These are phyloP conservation scores for Agrypnia vestita DNA, from an alignment of 1,140 invertebrate genomes.

Conservation along the genomic window DNA sequence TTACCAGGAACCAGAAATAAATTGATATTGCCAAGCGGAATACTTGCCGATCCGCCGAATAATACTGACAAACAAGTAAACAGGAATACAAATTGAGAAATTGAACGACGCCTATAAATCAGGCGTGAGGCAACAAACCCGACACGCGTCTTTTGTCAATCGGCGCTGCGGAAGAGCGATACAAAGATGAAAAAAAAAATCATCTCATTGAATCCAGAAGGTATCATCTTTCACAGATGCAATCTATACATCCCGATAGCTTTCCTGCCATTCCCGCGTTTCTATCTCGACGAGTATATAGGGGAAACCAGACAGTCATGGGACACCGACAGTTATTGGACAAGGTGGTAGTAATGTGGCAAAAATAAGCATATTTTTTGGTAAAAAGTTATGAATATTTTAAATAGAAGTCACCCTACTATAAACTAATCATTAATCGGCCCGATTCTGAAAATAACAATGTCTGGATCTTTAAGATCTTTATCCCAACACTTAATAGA, in stretches of 20 bases:
- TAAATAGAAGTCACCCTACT: too few relatives aligned
- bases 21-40: too few relatives aligned
- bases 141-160: constrained; percentile 22
- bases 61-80: constrained; percentile 4
- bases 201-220: constrained; percentile 26
- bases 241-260: constrained; percentile 3
- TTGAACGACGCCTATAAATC: constrained; percentile 6
- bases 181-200: background rate
- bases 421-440: too few relatives aligned
- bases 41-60: background rate
- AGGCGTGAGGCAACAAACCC: constrained; percentile 10
- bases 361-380: too few relatives aligned
- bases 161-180: background rate
- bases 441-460: too few relatives aligned
- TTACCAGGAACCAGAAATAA: too few relatives aligned
- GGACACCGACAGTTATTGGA: too few relatives aligned
- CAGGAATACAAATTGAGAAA: constrained; percentile 30
- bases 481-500: too few relatives aligned
- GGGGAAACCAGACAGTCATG: too few relatives aligned
- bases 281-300: background rate
- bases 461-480: too few relatives aligned
- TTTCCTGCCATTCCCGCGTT: background rate
- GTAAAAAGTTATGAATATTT: too few relatives aligned
- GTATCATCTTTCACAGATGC: constrained; percentile 30
- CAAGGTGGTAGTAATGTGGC: too few relatives aligned